Evolutionary conservation across 2,888 invertebrate species (phyloP).

Genomic region (Orthosia cruda): DNA sequence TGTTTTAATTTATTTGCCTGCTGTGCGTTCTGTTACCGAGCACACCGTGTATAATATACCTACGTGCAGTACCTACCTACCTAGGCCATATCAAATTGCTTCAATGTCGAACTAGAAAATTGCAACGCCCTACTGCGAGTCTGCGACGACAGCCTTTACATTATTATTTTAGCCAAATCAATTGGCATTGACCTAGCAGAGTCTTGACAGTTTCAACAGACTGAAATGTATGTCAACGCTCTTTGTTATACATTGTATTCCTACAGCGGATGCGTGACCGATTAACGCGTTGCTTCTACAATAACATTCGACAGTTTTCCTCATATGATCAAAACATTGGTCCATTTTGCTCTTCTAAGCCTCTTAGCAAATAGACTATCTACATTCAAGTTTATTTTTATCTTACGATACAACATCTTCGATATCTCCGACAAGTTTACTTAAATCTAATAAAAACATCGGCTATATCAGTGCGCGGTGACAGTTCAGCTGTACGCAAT

Average conservation of each 20-base stretch:
- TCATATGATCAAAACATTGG: slow-evolving; percentile 45
- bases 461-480: slow-evolving; percentile 30
- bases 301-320: slow-evolving; percentile 62
- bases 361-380: slow-evolving; percentile 17
- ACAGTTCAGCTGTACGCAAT: slow-evolving; percentile 63
- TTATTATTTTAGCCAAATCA: slow-evolving; percentile 41
- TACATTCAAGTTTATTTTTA: slow-evolving; percentile 28
- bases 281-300: slow-evolving; percentile 59
- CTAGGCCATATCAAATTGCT: slow-evolving; percentile 56
- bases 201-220: slow-evolving; percentile 40
- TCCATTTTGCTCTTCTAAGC: slow-evolving; percentile 16
- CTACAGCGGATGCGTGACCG: slow-evolving; percentile 59
- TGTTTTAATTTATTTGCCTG: slow-evolving; percentile 67
- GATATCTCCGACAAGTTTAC: slow-evolving; percentile 22
- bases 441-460: slow-evolving; percentile 35
- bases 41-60: slow-evolving; percentile 49
- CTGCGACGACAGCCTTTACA: slow-evolving; percentile 12
- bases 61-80: slow-evolving; percentile 8
- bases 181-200: slow-evolving; percentile 55
- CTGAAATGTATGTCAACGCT: slow-evolving; percentile 63
- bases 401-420: slow-evolving; percentile 35
- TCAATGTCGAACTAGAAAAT: slow-evolving; percentile 40
- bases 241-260: slow-evolving; percentile 30
- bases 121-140: slow-evolving; percentile 18
- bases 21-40: slow-evolving; percentile 58